A percentile compares a stretch with the other conserved stretches of the same genome.
Evolutionary conservation across 2,888 invertebrate genomes (phyloP).

Genomic region (Tenodera sinensis): DNA sequence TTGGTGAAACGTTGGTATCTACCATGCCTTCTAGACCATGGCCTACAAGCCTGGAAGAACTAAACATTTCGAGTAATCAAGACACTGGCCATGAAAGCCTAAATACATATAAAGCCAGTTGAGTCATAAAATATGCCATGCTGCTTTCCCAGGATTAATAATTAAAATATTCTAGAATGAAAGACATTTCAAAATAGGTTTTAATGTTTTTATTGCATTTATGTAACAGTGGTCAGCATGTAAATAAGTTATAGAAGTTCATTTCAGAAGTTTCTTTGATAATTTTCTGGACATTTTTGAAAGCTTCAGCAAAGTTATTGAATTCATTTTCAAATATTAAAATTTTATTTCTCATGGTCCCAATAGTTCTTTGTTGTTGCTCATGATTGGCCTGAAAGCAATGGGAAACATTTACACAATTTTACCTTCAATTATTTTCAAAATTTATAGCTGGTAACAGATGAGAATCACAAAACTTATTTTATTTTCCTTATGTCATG

Average conservation of each 20-base stretch:
- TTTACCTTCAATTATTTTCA: not conserved
- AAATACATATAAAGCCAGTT: too few relatives aligned
- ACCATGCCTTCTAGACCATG: too few relatives aligned
- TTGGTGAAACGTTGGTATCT: too few relatives aligned
- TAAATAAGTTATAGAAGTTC: not conserved
- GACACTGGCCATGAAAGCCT: too few relatives aligned
- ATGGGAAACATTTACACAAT: not conserved
- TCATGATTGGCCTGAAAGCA: not conserved
- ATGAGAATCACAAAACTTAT: too few relatives aligned
- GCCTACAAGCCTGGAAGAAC: too few relatives aligned
- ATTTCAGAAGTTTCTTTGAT: not conserved
- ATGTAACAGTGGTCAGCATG: not conserved
- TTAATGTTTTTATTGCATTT: not conserved
- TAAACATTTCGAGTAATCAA: too few relatives aligned
- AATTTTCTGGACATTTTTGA: not conserved
- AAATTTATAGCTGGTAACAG: too few relatives aligned
- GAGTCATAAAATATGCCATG: too few relatives aligned
- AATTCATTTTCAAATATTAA: not conserved
- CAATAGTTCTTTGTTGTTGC: not conserved
- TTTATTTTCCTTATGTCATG: too few relatives aligned
- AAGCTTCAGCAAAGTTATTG: not conserved
- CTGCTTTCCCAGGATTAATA: too few relatives aligned
- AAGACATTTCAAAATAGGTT: not conserved
- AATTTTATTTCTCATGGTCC: not conserved
- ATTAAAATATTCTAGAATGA: not conserved